Percentiles rank a stretch among this genome's conserved stretches.
phyloP scores from a whole-genome alignment of 2,113 vertebrate genomes.

The Cettia cetti region DNA sequence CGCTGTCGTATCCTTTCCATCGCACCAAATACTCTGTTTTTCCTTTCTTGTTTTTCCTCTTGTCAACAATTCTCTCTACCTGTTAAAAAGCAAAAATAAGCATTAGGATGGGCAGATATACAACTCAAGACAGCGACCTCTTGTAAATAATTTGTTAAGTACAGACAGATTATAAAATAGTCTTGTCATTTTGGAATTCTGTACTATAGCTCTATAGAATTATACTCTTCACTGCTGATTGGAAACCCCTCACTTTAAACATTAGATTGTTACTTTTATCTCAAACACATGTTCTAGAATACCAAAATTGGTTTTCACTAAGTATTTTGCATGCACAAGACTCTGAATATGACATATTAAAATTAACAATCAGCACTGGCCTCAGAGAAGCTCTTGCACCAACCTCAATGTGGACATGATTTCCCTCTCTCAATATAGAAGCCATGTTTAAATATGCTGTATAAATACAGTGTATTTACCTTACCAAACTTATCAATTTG shows the following conservation, averaged over 20 bases:
- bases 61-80: constrained; percentile 94
- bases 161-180: background rate
- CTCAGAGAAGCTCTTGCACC: background rate
- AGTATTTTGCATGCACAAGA: background rate
- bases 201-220: background rate
- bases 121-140: background rate
- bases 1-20: constrained; percentile 91
- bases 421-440: background rate
- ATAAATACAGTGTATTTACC: background rate
- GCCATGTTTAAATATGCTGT: background rate
- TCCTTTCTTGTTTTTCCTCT: constrained; percentile 91
- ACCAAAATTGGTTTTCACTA: background rate
- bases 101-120: background rate
- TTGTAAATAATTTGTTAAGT: background rate
- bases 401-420: background rate
- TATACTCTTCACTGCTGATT: background rate
- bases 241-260: background rate
- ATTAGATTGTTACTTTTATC: background rate
- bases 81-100: constrained; percentile 61
- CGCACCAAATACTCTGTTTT: constrained; percentile 92
- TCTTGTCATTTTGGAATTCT: background rate
- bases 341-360: background rate
- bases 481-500: background rate
- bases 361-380: background rate
- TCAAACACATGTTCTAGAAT: background rate